Evolutionary conservation across 2,888 invertebrate genomes (phyloP), one percentile per base, ranked within the genome.

Genomic region (Erebia aethiops): DNA sequence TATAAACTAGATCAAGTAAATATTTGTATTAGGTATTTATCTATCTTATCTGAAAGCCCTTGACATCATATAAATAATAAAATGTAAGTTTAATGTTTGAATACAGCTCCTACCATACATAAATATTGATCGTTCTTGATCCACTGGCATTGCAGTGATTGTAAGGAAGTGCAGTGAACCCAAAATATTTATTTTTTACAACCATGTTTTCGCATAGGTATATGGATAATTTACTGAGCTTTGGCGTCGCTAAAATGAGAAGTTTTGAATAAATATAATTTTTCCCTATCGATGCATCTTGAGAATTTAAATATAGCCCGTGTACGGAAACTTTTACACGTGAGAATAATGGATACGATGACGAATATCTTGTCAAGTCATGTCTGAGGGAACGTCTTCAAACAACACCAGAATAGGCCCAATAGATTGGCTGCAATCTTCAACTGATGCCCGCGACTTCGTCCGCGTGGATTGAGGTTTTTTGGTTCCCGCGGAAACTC

Each of bases 121-220:
- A 56, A 57, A 60, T 43, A 16, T n/a, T 14, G 10, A 49, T 4
- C 46, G 62, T 21, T 54, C 52, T 64, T 35, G 63, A 35, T 52
- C 63, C 63, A 54, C 41, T 54, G 52, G 16, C 64, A 54, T 54
- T 64, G 64, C n/a, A 64, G n/a, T 16, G 41, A 41, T 54, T 54
- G 7, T 13, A 35, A 52, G 64, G 64, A 64, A 64, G 64, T 54
- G 64, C 54, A 51, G 10, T 64, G 64, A 64, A 54, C 54, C 13
- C 54, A 41, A 64, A 52, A 62, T 62, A 21, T 14, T 18, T 62
- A 62, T 62, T 13, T 14, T 62, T 18, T 21, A 46, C 46, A 61
- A 16, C 43, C 46, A 13, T 14, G 5, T 62, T 49, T 21, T 18
- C 49, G 21, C 49, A 62, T 61, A n/a, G n/a, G n/a, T n/a, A 49